Evolutionary conservation across 1,140 invertebrate species (phyloP), one percentile per base, ranked within the genome.

Genomic region (Ceratosolen fusciceps): DNA sequence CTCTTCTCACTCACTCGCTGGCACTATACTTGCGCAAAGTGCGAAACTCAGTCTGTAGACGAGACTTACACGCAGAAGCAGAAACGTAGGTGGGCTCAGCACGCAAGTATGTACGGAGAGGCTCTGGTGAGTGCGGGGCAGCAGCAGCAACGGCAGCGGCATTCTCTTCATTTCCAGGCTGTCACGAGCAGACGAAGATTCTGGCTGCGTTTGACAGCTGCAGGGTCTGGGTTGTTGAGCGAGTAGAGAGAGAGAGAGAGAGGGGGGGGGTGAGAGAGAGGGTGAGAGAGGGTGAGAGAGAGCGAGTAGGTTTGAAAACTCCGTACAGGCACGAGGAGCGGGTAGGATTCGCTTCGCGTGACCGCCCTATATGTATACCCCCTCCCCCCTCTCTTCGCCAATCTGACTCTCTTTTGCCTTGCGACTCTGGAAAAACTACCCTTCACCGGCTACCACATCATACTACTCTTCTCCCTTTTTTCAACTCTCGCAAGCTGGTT

Each of bases 141-240:
- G 77, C 74, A 79, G 81, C 80, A 72, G 74, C 43, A 67, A 74
- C 80, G 78, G 80, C 80, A 77, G 83, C 86, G 86, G 87, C 84
- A 89, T 88, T 90, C 88, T 89, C 89, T 90, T 90, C 89, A 90
- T 90, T 90, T 90, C 88, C 89, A 90, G 89, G 87, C 89, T 90
- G 89, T 90, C 89, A 90, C 86, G 86, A 89, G 83, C 89, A 90
- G 88, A 90, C 89, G 88, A 90, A 90, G 89, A 90, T 90, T 90
- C 87, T 86, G 86, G 81, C 88, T 90, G 89, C 86, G 88, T 90
- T 90, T 90, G 89, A 90, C 89, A 90, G 89, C 87, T 88, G 87
- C 87, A 89, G 86, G 87, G 87, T 87, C 86, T 89, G 88, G 88
- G 87, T 87, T 65, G 39, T 80, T 80, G 70, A 47, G 71, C 43